A percentile compares a stretch with the other conserved stretches of the same genome.
These are phyloP conservation scores for Psix sp. DNA, from an alignment of 1,140 invertebrate genomes.

Conservation along the genomic window DNA sequence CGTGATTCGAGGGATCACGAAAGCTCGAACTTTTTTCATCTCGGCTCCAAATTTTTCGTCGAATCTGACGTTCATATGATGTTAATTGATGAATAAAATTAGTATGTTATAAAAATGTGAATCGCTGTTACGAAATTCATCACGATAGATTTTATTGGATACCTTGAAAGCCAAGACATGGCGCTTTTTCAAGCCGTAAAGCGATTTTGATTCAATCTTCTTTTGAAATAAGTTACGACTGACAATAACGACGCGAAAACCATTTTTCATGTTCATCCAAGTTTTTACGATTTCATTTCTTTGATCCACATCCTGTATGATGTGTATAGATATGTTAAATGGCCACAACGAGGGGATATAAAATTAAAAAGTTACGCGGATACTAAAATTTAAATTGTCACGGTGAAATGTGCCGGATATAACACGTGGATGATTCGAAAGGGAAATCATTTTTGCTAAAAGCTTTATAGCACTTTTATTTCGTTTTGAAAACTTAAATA, in stretches of 20 bases:
- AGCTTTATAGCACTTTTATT: not conserved
- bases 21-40: constrained; percentile 8
- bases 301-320: constrained; percentile 18
- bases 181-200: too few species aligned
- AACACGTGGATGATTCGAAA: not conserved
- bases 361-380: constrained; percentile 11
- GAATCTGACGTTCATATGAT: too few species aligned
- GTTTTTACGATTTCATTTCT: constrained; percentile 29
- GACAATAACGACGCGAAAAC: constrained; percentile 2
- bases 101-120: too few species aligned
- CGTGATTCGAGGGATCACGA: constrained; percentile 47
- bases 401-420: too few species aligned
- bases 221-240: constrained; percentile 3
- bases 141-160: too few species aligned
- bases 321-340: not conserved
- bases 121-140: too few species aligned
- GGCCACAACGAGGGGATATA: constrained; percentile 7
- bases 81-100: too few species aligned
- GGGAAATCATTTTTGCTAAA: not conserved
- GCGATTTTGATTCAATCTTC: too few species aligned
- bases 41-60: not conserved
- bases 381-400: constrained; percentile 7
- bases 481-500: too few species aligned
- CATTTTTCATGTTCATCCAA: constrained; percentile 12
- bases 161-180: too few species aligned